phyloP scores from a whole-genome alignment of 1,140 invertebrate species.

The Trichomalopsis sarcophagae region DNA sequence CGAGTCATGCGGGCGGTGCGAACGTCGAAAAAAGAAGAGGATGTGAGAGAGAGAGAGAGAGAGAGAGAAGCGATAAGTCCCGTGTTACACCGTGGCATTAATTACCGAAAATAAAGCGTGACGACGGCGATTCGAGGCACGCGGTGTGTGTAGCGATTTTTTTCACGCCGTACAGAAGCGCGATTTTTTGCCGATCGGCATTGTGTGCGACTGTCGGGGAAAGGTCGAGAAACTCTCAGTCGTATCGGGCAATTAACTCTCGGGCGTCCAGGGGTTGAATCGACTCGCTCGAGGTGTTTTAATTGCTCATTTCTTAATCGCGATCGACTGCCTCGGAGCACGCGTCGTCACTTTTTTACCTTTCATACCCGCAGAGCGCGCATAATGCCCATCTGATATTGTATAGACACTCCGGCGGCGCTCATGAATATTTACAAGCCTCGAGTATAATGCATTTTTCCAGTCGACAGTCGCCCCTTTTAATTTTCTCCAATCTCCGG shows the following conservation, averaged over 20 bases:
- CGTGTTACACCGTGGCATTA: slow-evolving; percentile 42
- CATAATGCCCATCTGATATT: slow-evolving; percentile 17
- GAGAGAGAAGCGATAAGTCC: slow-evolving; percentile 39
- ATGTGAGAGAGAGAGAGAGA: background rate
- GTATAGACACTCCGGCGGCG: background rate
- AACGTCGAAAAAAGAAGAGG: background rate
- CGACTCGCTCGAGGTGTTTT: background rate
- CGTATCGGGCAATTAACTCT: too few species aligned
- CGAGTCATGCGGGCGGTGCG: slow-evolving; percentile 45
- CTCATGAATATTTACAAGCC: slow-evolving; percentile 44
- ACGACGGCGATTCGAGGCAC: background rate
- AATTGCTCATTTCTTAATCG: background rate
- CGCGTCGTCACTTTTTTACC: slow-evolving; percentile 5
- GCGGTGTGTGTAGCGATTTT: background rate
- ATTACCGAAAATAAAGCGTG: slow-evolving; percentile 43
- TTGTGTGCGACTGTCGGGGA: background rate
- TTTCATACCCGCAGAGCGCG: background rate
- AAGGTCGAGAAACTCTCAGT: background rate
- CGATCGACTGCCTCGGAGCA: background rate
- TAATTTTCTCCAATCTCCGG: background rate
- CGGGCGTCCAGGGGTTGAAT: background rate
- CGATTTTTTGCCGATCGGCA: background rate
- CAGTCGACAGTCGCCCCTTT: background rate
- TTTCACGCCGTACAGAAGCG: background rate
- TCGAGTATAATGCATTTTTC: background rate